Base-by-base conservation (phyloP, 2,888 invertebrate genomes). In the Mimas tiliae region DNA sequence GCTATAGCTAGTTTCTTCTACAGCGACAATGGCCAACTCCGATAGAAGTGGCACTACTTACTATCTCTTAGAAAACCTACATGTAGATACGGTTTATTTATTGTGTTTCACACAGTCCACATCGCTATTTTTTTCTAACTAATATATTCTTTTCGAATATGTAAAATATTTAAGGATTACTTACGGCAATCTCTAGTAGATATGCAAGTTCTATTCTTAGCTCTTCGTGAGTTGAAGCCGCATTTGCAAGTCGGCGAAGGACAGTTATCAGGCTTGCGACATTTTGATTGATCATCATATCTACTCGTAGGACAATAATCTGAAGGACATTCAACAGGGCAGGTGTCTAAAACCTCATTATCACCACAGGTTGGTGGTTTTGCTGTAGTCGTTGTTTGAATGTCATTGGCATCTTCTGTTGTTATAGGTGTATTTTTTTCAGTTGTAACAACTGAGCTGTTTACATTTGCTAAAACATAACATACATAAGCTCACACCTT, bases 161-260 rank as follows among this genome's bases (percentile, higher is more conserved):
- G 1, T 11, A 9, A 45, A 38, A 38, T 38, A 38, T 14, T 12
- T 14, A 45, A 45, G 0, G 4, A 11, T 16, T 9, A 42, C 65
- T 62, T 62, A 65, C 65, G 65, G 21, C 65, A 65, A 38, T 70
- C 51, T 42, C 47, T 69, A 4, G 80, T 77, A 4, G 74, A 74
- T 67, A 85, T 82, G 65, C 85, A 88, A 9, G 80, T 80, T 7
- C 83, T 84, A 55, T 86, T 85, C 0, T 67, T 66, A 45, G 75
- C 77, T 19, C 82, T 78, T 14, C 78, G 74, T 14, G 73, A 67
- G 70, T 87, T 86, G 68, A 86, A 84, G 0, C 58, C 19, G 34
- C 88, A 88, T 45, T 79, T 81, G 73, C 88, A 88, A 1, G 53
- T 71, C 0, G 84, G 73, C 0, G 84, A 72, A 0, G 81, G 81